phyloP scores from a whole-genome alignment of 2,797 vertebrate genomes.

The Chlorospingus flavigularis region DNA sequence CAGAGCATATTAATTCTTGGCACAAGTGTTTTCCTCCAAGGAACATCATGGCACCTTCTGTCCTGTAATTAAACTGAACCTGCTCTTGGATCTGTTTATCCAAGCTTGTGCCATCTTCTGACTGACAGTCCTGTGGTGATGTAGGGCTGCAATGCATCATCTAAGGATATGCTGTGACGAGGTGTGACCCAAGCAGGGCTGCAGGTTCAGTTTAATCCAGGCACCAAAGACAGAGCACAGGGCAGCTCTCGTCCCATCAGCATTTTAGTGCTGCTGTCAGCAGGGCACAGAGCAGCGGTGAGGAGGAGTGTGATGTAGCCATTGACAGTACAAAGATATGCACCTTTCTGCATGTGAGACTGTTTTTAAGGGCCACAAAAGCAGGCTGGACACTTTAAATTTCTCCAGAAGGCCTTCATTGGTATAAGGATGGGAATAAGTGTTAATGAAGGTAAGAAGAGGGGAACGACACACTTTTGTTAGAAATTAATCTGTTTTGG shows the following conservation, averaged over 20 bases:
- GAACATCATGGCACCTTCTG: conserved; percentile 25
- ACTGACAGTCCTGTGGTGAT: neutral
- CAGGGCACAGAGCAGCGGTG: neutral
- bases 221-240: neutral
- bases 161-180: neutral
- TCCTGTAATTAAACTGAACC: conserved; percentile 48
- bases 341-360: neutral
- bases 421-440: neutral
- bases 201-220: neutral
- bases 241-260: rapidly evolving
- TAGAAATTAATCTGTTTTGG: neutral
- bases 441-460: neutral
- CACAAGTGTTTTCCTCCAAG: neutral
- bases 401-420: neutral
- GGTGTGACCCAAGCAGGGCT: neutral
- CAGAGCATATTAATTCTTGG: conserved; percentile 39
- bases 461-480: neutral
- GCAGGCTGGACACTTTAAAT: neutral
- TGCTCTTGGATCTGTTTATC: conserved; percentile 26
- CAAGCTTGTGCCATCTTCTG: neutral
- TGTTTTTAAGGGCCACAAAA: neutral
- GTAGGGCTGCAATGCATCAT: neutral
- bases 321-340: neutral
- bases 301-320: neutral
- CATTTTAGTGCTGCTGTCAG: neutral